These are phyloP conservation scores for Brienomyrus brachyistius DNA, from an alignment of 2,113 vertebrate genomes.

Conservation along the genomic window DNA sequence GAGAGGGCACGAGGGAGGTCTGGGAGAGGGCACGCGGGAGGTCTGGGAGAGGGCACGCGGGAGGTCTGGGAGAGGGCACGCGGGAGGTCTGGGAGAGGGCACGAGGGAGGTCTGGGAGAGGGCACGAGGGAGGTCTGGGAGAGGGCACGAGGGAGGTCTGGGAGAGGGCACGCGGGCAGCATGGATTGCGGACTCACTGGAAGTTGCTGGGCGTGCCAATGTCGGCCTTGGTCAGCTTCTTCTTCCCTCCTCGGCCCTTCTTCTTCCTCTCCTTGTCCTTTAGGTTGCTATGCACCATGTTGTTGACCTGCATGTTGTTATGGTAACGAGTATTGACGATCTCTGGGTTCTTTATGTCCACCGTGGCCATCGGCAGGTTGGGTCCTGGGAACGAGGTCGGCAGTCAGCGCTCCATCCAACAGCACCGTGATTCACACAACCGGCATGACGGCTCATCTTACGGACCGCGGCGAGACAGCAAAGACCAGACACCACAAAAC, in stretches of 20 bases:
- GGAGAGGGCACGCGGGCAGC: too few relatives aligned
- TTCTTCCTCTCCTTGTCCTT: conserved; percentile 94
- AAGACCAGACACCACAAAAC: background rate
- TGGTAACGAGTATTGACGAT: conserved; percentile 76
- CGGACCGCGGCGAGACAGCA: background rate
- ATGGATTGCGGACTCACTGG: conserved; percentile 70
- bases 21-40: too few relatives aligned
- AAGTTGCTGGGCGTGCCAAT: conserved; percentile 98
- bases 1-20: background rate
- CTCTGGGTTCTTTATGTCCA: conserved; percentile 97
- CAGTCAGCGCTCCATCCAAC: background rate
- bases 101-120: too few relatives aligned
- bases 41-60: too few relatives aligned
- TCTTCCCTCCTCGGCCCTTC: conserved; percentile 91
- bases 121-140: too few relatives aligned
- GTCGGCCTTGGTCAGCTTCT: conserved; percentile 94
- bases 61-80: too few relatives aligned
- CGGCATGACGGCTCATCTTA: background rate
- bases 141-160: too few relatives aligned
- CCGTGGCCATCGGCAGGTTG: conserved; percentile 85
- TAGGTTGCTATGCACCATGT: conserved; percentile 77
- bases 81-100: too few relatives aligned
- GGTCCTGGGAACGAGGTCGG: conserved; percentile 63
- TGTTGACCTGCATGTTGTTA: conserved; percentile 77
- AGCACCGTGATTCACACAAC: background rate